Evolutionary conservation across 2,888 invertebrate genomes (phyloP).

Genomic region (Leptinotarsa peninsularis): DNA sequence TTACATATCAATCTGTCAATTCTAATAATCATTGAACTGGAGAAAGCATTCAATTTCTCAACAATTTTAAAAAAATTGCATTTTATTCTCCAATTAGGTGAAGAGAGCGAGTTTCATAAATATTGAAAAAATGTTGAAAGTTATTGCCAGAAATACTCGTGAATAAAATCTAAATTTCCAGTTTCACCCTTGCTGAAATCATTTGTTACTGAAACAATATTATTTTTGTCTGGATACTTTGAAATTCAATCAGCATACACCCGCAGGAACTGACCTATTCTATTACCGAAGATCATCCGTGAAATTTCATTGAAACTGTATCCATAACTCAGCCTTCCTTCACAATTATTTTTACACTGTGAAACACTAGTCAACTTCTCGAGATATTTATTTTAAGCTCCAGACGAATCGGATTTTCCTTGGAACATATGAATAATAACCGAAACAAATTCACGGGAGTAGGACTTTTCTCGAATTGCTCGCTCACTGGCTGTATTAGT

Average conservation of each 20-base stretch:
- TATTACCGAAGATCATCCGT: not conserved
- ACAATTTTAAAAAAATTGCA: no score
- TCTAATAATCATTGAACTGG: no score
- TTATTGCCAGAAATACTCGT: no score
- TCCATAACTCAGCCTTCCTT: not conserved
- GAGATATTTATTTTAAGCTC: slow-evolving; percentile 4
- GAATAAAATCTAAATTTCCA: no score
- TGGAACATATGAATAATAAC: not conserved
- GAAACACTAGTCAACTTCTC: slow-evolving; percentile 1
- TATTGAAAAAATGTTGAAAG: no score
- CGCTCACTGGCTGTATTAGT: not conserved
- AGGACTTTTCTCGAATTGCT: not conserved
- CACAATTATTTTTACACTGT: slow-evolving; percentile 1
- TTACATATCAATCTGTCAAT: no score
- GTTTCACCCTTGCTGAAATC: no score
- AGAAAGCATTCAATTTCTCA: no score
- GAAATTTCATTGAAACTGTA: not conserved
- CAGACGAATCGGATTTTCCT: slow-evolving; percentile 13
- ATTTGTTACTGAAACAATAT: no score
- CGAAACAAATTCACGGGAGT: not conserved
- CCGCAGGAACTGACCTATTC: slow-evolving; percentile 3
- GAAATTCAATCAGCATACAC: not conserved
- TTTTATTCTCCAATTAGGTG: no score
- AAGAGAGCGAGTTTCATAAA: no score
- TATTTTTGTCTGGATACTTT: no score